Conservation (phyloP, 2,888 invertebrate genomes). For the Pardosa pseudoannulata region DNA sequence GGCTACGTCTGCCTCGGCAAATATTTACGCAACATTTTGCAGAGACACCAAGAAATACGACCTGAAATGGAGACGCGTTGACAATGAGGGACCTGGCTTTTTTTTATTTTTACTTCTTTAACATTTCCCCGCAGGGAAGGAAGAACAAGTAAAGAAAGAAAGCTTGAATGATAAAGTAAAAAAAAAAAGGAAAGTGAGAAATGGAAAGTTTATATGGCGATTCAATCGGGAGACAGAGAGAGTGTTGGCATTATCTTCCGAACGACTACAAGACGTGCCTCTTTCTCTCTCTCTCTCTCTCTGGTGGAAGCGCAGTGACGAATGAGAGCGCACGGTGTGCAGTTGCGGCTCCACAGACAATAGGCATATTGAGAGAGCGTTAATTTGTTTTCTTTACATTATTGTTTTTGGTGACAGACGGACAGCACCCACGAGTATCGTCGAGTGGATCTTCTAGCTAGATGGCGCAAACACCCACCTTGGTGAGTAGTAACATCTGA, state of each 20-base stretch:
- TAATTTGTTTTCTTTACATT: too few relatives aligned
- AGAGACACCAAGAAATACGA: conserved; percentile 9
- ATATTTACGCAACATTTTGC: conserved; percentile 53
- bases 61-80: background rate
- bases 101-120: conserved; percentile 8
- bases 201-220: conserved; percentile 69
- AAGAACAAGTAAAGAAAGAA: conserved; percentile 27
- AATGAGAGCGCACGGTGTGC: background rate
- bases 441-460: background rate
- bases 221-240: conserved; percentile 54
- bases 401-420: background rate
- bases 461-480: conserved; percentile 13
- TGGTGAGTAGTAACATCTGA: too few relatives aligned
- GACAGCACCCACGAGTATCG: too few relatives aligned
- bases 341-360: background rate
- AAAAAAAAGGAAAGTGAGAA: conserved; percentile 45
- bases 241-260: conserved; percentile 53
- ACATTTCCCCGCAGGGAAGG: background rate
- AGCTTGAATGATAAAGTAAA: conserved; percentile 6
- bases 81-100: background rate
- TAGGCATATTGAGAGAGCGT: background rate
- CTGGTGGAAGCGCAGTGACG: conserved; percentile 13
- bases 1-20: conserved; percentile 19
- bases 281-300: too few relatives aligned
- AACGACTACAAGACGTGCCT: conserved; percentile 50